A percentile compares a stretch with the other conserved stretches of the same genome.
Conservation (phyloP, 2,888 invertebrate genomes). For the Aphrophora alni region DNA sequence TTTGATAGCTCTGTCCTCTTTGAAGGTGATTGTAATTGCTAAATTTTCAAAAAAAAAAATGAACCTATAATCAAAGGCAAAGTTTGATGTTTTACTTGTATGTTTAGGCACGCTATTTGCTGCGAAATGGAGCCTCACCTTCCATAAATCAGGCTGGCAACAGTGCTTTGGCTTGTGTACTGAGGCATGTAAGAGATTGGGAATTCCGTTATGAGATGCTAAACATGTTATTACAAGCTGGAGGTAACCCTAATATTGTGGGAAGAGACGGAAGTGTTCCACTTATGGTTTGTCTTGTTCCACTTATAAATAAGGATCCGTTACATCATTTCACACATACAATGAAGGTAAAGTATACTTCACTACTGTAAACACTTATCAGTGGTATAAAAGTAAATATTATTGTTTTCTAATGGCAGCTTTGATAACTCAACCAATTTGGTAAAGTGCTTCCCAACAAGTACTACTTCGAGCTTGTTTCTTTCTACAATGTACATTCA, state of each 20-base stretch:
- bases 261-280: conserved; percentile 76
- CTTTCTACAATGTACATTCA: too few relatives aligned
- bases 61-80: too few relatives aligned
- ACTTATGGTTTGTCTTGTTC: conserved; percentile 76
- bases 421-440: neutral
- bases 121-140: conserved; percentile 69
- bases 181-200: conserved; percentile 74
- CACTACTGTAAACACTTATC: neutral
- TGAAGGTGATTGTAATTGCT: too few relatives aligned
- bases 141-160: conserved; percentile 74
- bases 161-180: conserved; percentile 72
- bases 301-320: conserved; percentile 76
- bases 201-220: conserved; percentile 67
- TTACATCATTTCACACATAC: conserved; percentile 74
- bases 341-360: conserved; percentile 70
- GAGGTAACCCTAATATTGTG: conserved; percentile 72
- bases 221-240: conserved; percentile 65
- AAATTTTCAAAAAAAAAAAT: too few relatives aligned
- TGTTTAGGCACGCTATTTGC: conserved; percentile 58
- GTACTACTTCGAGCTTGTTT: too few relatives aligned
- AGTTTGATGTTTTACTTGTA: too few relatives aligned
- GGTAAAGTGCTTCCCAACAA: neutral
- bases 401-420: neutral
- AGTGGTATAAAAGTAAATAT: neutral
- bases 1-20: too few relatives aligned